A percentile compares a stretch with the other conserved stretches of the same genome.
phyloP scores from a whole-genome alignment of 1,140 invertebrate genomes.

The Euura lappo region DNA sequence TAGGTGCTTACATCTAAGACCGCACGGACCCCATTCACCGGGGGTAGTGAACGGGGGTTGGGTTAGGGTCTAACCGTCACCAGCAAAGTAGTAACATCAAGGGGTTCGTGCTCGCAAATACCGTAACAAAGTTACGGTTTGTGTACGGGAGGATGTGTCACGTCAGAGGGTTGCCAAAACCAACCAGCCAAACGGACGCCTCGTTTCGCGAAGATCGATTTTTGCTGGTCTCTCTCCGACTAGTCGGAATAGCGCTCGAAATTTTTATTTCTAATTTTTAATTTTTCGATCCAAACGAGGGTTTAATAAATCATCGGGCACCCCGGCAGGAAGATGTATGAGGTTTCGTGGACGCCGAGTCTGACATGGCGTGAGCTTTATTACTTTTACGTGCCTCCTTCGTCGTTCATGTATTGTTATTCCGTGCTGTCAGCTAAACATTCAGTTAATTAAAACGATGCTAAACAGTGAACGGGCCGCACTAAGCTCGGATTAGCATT shows the following conservation, averaged over 20 bases:
- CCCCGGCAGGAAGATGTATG: background rate
- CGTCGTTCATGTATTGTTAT: background rate
- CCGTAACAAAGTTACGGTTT: constrained; percentile 37
- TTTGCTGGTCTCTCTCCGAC: too few relatives aligned
- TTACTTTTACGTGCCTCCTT: background rate
- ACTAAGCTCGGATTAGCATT: constrained; percentile 3
- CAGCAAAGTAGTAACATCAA: constrained; percentile 33
- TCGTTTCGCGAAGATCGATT: background rate
- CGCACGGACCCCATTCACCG: constrained; percentile 7
- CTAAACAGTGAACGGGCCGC: background rate
- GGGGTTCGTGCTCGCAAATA: constrained; percentile 37
- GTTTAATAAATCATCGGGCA: background rate
- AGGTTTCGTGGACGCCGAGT: background rate
- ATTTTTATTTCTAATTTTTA: background rate
- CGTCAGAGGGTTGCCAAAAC: constrained; percentile 33
- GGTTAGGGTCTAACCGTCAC: constrained; percentile 16
- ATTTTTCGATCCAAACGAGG: background rate
- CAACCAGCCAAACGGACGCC: constrained; percentile 24
- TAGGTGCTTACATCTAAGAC: constrained; percentile 27
- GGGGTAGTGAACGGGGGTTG: constrained; percentile 6
- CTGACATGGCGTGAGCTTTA: background rate
- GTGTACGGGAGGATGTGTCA: constrained; percentile 35
- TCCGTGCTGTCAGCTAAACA: constrained; percentile 6
- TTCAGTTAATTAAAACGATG: constrained; percentile 7
- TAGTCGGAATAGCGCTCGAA: too few relatives aligned